Evolutionary conservation across 2,797 vertebrate genomes (phyloP), one percentile per base, ranked within the genome.

Genomic region (Pygocentrus nattereri): DNA sequence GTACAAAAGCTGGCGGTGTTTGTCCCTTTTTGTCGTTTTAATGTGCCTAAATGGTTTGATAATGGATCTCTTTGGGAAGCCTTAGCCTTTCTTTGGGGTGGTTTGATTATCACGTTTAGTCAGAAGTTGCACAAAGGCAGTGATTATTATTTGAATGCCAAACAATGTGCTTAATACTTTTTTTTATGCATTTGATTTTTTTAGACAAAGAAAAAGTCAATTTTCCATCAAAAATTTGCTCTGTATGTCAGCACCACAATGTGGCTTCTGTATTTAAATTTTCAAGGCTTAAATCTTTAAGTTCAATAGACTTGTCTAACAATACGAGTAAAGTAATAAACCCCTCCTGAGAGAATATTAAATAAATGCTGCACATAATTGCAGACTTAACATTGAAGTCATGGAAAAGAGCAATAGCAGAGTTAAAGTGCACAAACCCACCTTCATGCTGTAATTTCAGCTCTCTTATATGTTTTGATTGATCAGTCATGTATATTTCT

Each of bases 21-120:
- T 76, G 73, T 81, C 41, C 52, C 19, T 49, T 59, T 54, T 34
- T 52, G 54, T 13, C 27, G 12, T 61, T 70, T 76, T 76, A 81
- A 80, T 74, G 73, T 21, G 3, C 52, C 80, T 76, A 76, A 81
- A 81, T 76, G 41, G 52, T 73, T 76, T 23, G 21, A 76, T 81
- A 70, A 81, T 81, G 54, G 52, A 21, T 41, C 73, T 59, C 54
- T 81, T 34, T 15, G 11, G 44, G 30, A 31, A 52, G 34, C 50
- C 25, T 69, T 38, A 0, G n/a, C 23, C 49, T 52, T 44, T 52
- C 47, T 27, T 73, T 27, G 31, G 30, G 54, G 25, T 5, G 74
- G 59, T n/a, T n/a, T 65, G 70, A 72, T 72, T 72, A 30, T 72
- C 49, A 72, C 21, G 25, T 44, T 65, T 52, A 38, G 44, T 5